Evolutionary conservation across 2,113 vertebrate species (phyloP).

Genomic region (Donacobius atricapilla): DNA sequence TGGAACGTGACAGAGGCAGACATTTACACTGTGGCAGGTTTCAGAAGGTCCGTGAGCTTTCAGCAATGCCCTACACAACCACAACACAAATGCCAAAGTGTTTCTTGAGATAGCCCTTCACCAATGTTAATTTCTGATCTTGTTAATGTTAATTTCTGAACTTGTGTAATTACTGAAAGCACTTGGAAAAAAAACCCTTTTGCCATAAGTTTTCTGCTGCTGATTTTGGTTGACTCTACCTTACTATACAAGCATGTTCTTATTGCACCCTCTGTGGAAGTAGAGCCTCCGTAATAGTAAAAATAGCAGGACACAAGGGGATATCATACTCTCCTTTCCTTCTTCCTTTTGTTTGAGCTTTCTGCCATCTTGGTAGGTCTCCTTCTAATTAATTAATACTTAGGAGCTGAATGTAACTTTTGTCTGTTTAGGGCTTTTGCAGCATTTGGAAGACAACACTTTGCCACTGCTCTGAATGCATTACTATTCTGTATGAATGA

Average conservation of each 20-base stretch:
- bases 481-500: background rate
- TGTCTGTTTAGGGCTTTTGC: background rate
- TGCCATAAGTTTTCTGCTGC: background rate
- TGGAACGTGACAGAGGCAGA: background rate
- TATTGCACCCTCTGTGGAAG: background rate
- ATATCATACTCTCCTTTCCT: background rate
- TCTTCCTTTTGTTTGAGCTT: background rate
- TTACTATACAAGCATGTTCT: background rate
- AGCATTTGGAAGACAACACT: background rate
- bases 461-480: background rate
- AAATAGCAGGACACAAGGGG: background rate
- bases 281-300: background rate
- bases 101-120: background rate
- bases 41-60: background rate
- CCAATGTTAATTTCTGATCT: background rate
- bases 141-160: background rate
- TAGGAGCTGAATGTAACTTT: background rate
- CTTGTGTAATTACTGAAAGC: background rate
- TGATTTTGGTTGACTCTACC: background rate
- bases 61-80: background rate
- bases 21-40: background rate
- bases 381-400: background rate
- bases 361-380: background rate
- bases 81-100: background rate
- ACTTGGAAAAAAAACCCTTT: background rate